Conservation (phyloP, 2,797 vertebrate genomes). For the Okamejei kenojei region DNA sequence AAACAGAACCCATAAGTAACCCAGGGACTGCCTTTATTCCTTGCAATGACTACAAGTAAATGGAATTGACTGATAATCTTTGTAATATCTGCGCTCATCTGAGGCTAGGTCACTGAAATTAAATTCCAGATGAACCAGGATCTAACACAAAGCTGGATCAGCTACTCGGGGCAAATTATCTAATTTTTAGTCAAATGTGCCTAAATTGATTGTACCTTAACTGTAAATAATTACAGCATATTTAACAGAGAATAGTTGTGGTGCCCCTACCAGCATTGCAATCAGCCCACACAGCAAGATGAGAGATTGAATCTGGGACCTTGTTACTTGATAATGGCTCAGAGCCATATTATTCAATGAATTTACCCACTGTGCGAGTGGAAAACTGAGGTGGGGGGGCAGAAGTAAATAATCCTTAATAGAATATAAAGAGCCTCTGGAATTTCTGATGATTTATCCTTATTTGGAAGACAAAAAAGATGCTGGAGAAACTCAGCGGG, state of each 20-base stretch:
- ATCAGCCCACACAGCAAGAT: conserved; percentile 3
- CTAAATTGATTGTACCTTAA: neutral
- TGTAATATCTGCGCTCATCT: neutral
- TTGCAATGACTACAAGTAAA: too few species aligned
- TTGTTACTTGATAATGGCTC: neutral
- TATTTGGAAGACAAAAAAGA: too few species aligned
- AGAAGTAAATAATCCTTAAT: neutral
- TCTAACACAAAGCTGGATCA: neutral
- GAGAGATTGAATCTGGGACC: neutral
- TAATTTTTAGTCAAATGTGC: neutral
- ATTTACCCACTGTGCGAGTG: neutral
- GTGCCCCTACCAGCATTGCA: neutral
- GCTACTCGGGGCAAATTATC: neutral
- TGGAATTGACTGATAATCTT: neutral
- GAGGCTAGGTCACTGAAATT: neutral
- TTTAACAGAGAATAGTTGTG: neutral
- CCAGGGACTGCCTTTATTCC: too few species aligned
- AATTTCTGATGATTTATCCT: neutral
- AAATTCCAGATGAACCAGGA: neutral
- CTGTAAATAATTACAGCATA: neutral
- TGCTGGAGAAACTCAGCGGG: too few species aligned
- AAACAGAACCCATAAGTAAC: too few species aligned
- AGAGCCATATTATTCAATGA: neutral
- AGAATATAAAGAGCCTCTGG: neutral
- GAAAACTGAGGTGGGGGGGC: neutral